These are phyloP conservation scores for Onychomys torridus DNA, from an alignment of 2,797 vertebrate genomes.

Conservation along the genomic window DNA sequence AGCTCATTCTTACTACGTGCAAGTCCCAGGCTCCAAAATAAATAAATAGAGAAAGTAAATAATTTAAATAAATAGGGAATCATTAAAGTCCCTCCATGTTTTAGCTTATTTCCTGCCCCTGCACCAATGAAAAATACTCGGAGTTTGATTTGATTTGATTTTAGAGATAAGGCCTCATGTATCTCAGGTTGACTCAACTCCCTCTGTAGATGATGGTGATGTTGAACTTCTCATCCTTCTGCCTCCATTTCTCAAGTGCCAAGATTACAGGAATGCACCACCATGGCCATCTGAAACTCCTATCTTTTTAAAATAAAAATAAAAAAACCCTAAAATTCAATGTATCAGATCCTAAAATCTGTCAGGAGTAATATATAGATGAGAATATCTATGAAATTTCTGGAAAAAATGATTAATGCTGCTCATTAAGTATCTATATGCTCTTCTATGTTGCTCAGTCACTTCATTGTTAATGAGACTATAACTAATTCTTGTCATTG, in stretches of 20 bases:
- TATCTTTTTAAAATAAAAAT: neutral
- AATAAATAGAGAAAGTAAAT: neutral
- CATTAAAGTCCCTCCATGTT: neutral
- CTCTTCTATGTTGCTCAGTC: neutral
- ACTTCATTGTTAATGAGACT: neutral
- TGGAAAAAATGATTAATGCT: neutral
- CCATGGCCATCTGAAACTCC: neutral
- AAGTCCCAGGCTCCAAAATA: neutral
- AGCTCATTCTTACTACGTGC: neutral
- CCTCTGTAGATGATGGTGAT: neutral
- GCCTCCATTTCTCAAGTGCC: neutral
- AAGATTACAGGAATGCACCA: neutral
- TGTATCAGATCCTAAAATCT: neutral
- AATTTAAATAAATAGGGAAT: neutral
- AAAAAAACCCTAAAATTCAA: neutral
- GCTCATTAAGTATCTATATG: neutral
- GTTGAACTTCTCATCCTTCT: neutral
- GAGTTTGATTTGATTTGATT: neutral
- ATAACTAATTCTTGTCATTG: neutral
- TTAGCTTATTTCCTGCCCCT: constrained; percentile 32
- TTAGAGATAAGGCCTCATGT: neutral
- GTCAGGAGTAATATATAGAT: neutral
- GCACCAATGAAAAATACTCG: neutral
- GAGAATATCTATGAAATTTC: constrained; percentile 39
- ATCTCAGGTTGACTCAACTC: neutral